Base-by-base conservation (phyloP, 2,113 vertebrate species). In the Propithecus coquereli region DNA sequence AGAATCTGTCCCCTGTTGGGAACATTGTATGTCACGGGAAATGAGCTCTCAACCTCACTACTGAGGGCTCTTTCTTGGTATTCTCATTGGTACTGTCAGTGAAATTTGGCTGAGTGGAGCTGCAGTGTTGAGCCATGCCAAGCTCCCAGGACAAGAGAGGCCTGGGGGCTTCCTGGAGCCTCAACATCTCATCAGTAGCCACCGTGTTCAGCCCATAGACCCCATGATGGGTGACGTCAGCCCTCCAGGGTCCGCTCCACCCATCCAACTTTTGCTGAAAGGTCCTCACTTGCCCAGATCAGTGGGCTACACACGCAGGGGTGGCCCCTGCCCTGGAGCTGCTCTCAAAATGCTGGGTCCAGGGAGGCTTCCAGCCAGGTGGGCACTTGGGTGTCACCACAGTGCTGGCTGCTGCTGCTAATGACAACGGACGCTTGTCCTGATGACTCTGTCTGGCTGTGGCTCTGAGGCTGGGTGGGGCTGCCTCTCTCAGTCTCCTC, bases 191-290 rank as follows among this genome's bases (percentile, higher is more conserved):
- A 25, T 45, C 34, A 25, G 9, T 40, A 50, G 11, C 7, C 61
- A 50, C 59, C 11, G 3, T 3, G 5, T 66, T 43, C 40, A 32
- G 52, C 65, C 37, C 65, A 81, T 37, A 45, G 40, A 61, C 5
- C 37, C 47, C 9, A 3, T 12, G 4, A 0, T 5, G 37, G 50
- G n/a, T 3, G 20, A 8, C 0, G 2, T 22, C 17, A 6, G 20
- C 12, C 12, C 27, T n/a, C 52, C 3, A 6, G 14, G 23, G 2
- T 32, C n/a, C 2, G 0, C 37, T 43, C 30, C 9, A 5, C 14
- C 45, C 11, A 23, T 27, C 63, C 43, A 57, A 0, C 65, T n/a
- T 3, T 2, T 11, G 16, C 34, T 17, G 22, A 16, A 8, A 7
- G 1, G 25, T 16, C 34, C 30, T 43, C 11, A 2, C 34, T 30